Evolutionary conservation across 2,113 vertebrate genomes (phyloP), one percentile per base, ranked within the genome.

Genomic region (Myotis brandtii): DNA sequence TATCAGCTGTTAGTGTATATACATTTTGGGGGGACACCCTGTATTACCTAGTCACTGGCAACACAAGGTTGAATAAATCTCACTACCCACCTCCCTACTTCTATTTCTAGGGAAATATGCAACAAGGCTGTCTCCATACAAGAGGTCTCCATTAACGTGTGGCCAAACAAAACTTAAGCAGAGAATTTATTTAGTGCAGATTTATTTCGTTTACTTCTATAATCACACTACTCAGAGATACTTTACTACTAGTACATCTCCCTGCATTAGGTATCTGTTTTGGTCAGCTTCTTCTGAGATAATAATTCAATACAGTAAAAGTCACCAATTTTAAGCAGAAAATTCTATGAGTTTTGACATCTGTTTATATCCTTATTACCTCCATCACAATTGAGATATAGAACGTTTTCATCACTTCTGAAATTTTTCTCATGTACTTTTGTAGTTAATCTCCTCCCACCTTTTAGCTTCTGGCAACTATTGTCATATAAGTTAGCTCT

Each of bases 301-400:
- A 54, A 54, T 50, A 93, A 70, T 46, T 84, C 77, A 20, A 72
- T 91, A 81, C 25, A 70, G 2, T 67, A 84, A 50, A 87, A 59
- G 12, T 91, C 23, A 50, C 34, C 50, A 91, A 25, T 80, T 93
- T 81, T 81, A 81, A 84, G 40, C 23, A 88, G 79, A 89, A 80
- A 85, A 66, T 85, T 93, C 50, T 91, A 0, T 72, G 70, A 70
- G 2, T 64, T 75, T 79, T 72, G 90, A 72, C 52, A 89, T 20
- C 30, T 76, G 18, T 48, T 94, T 64, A 48, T 12, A 82, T 93
- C 67, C 17, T 46, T 46, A 40, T 82, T 72, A 27, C 25, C 18
- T 48, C 69, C 34, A 34, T 89, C 64, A 56, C 21, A 72, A 48
- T 70, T 91, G 72, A 76, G 21, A 83, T 64, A 9, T 12, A 82